Base-by-base conservation (phyloP, 2,113 vertebrate species). In the Myiozetetes cayanensis region DNA sequence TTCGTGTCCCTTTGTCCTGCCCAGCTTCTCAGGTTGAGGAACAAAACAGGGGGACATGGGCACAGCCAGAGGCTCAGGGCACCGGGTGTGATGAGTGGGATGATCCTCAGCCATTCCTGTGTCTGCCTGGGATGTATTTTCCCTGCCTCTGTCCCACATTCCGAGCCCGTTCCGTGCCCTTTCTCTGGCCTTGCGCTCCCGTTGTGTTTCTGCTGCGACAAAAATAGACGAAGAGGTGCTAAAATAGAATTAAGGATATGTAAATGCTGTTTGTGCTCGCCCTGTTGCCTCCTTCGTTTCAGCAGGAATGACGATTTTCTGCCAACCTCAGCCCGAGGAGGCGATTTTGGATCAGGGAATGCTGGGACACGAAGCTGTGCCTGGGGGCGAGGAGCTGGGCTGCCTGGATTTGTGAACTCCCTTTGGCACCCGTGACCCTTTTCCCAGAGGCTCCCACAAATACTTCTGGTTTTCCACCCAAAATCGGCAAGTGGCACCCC, bases 181-280 rank as follows among this genome's bases (percentile, higher is more conserved):
- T 92, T 96, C 80, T 47, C 66, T 77, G 89, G 86, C 91, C 89
- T 94, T 87, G 93, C 63, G 3, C 88, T 96, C 94, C 93, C 49
- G 67, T 71, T 71, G 56, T 58, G 70, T 14, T 74, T 56, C 86
- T 90, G 67, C 67, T 14, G 66, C 2, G 39, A 66, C 86, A 55
- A 31, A 95, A 95, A 93, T 93, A 95, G 41, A 87, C 74, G 2
- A 47, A 27, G 86, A 93, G 90, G 87, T 86, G 94, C 67, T 79
- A 86, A 94, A 95, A 97, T 96, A 93, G 92, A 87, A 94, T 91
- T 89, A 91, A 93, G 80, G 87, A 77, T 70, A 90, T 90, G 87
- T 84, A 90, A 90, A 90, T 90, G 63, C 65, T 71, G 8, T 46
- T 83, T 74, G 81, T 37, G 90, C 87, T 94, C n/a, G 2, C 78